These are phyloP conservation scores for Pollenia griseotomentosa DNA, from an alignment of 2,888 invertebrate genomes.

Conservation along the genomic window DNA sequence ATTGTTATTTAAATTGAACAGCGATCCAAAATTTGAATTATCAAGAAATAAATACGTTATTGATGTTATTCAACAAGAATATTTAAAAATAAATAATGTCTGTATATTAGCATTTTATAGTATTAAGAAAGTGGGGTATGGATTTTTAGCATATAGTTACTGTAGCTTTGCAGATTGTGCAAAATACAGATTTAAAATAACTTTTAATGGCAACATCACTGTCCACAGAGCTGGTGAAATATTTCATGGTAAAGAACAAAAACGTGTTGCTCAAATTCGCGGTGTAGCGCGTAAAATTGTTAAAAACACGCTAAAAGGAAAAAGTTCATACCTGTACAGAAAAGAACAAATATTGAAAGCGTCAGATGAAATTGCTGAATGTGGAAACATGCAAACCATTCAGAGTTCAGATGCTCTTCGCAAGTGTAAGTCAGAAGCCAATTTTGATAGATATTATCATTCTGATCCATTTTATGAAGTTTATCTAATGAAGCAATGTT, in stretches of 20 bases:
- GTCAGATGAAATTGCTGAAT: no score
- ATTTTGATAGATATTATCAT: no score
- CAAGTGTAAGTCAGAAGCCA: no score
- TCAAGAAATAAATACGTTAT: slow-evolving; percentile 15
- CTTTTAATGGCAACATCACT: neutral
- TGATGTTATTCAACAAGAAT: slow-evolving; percentile 8
- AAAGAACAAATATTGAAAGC: no score
- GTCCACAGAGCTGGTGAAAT: slow-evolving; percentile 7
- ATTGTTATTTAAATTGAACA: slow-evolving; percentile 2
- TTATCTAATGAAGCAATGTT: no score
- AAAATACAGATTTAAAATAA: slow-evolving; percentile 24
- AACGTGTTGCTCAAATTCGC: slow-evolving; percentile 8
- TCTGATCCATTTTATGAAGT: no score
- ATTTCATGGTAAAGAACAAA: slow-evolving; percentile 14
- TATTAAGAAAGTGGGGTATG: neutral
- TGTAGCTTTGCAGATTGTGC: slow-evolving; percentile 17
- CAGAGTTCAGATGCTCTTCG: no score
- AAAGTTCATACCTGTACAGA: slow-evolving; percentile 26
- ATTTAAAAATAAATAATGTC: slow-evolving; percentile 25
- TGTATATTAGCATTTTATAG: slow-evolving; percentile 9
- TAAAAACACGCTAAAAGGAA: neutral
- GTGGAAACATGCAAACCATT: no score
- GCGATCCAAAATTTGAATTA: neutral
- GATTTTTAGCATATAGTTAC: neutral
- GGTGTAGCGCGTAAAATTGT: slow-evolving; percentile 33